Conservation (phyloP, 2,888 invertebrate species). For the Linnaemya tessellans region DNA sequence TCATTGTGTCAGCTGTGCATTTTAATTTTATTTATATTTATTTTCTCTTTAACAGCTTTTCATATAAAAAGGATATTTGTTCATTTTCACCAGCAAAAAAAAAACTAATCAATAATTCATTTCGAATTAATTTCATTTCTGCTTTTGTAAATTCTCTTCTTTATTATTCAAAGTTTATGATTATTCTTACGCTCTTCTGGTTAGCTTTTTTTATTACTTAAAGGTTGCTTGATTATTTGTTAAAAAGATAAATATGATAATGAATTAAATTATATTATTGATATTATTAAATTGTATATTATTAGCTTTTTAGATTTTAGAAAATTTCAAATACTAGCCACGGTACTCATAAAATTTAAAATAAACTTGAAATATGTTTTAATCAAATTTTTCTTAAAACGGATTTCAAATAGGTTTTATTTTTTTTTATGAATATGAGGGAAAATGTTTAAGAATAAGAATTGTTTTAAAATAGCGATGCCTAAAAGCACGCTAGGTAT, state of each 20-base stretch:
- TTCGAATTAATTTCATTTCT: slow-evolving; percentile 15
- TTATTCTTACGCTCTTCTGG: slow-evolving; percentile 13
- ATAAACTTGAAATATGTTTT: too few relatives aligned
- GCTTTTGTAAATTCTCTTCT: not conserved
- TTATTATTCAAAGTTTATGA: slow-evolving; percentile 20
- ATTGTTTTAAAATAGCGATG: too few relatives aligned
- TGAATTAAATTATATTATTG: not conserved
- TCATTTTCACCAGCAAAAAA: slow-evolving; percentile 12
- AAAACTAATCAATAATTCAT: slow-evolving; percentile 60
- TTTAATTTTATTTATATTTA: not conserved
- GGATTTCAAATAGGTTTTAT: too few relatives aligned
- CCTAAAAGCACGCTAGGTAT: too few relatives aligned
- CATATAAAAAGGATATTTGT: slow-evolving; percentile 18
- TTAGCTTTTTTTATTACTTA: slow-evolving; percentile 9
- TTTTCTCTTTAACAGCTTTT: slow-evolving; percentile 2
- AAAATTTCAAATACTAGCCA: too few relatives aligned
- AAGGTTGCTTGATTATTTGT: slow-evolving; percentile 25
- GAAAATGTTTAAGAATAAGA: too few relatives aligned
- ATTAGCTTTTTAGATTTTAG: too few relatives aligned
- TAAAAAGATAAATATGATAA: slow-evolving; percentile 19
- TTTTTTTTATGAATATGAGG: too few relatives aligned
- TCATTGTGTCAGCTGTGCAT: slow-evolving; percentile 16
- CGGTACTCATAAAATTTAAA: too few relatives aligned
- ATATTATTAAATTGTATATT: too few relatives aligned
- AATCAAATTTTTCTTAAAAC: too few relatives aligned